These are phyloP conservation scores for Nomada lathburiana DNA, from an alignment of 2,888 invertebrate species.

Conservation along the genomic window DNA sequence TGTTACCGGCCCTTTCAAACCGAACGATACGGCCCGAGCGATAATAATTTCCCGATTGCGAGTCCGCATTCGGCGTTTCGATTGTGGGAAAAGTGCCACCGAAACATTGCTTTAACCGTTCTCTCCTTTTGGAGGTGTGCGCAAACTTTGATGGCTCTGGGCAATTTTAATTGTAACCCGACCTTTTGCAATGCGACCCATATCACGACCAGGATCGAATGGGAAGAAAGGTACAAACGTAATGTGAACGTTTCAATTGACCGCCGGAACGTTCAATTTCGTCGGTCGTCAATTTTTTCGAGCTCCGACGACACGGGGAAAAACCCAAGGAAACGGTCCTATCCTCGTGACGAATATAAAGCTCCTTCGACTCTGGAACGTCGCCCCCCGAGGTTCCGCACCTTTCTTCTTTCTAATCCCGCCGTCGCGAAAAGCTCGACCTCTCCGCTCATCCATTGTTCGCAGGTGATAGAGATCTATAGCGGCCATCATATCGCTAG, in stretches of 20 bases:
- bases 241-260: constrained; percentile 11
- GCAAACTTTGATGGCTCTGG: too few species aligned
- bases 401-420: constrained; percentile 31
- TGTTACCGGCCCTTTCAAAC: constrained; percentile 65
- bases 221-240: neutral
- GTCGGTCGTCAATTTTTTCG: constrained; percentile 36
- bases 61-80: neutral
- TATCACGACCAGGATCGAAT: neutral
- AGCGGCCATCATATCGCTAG: constrained; percentile 20
- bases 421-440: constrained; percentile 27
- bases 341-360: constrained; percentile 64
- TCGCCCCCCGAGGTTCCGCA: constrained; percentile 21
- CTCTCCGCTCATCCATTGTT: constrained; percentile 55
- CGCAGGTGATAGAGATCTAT: constrained; percentile 45
- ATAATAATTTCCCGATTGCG: constrained; percentile 50
- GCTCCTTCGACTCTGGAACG: constrained; percentile 26
- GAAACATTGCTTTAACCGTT: neutral
- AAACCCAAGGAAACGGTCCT: constrained; percentile 53
- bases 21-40: constrained; percentile 49
- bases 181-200: neutral
- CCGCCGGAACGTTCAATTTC: constrained; percentile 27
- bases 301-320: constrained; percentile 26
- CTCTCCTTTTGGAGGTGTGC: neutral
- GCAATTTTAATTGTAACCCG: neutral
- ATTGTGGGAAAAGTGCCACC: neutral